A percentile compares a stretch with the other conserved stretches of the same genome.
Evolutionary conservation across 1,140 invertebrate genomes (phyloP).

Genomic region (Conopomorpha cramerella): DNA sequence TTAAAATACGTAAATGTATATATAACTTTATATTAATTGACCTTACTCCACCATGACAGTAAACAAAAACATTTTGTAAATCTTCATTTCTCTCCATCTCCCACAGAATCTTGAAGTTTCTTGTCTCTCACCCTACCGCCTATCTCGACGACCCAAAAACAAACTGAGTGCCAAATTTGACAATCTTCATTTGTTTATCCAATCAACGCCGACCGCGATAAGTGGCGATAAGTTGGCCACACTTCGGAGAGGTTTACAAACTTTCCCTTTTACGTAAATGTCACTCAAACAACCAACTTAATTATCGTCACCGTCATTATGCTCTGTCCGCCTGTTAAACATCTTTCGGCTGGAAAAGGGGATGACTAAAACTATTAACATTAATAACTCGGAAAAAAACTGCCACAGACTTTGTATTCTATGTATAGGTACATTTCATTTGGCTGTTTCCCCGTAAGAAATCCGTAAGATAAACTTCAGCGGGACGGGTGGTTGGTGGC

Average conservation of each 20-base stretch:
- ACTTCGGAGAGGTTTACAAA: conserved; percentile 1
- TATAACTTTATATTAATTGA: not conserved
- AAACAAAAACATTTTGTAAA: not conserved
- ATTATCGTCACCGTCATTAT: conserved; percentile 1
- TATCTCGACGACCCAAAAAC: not conserved
- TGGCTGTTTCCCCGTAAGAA: too few relatives aligned
- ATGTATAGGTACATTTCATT: too few relatives aligned
- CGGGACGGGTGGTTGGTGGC: too few relatives aligned
- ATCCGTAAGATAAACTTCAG: not conserved
- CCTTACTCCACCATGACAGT: too few relatives aligned
- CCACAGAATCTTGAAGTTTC: too few relatives aligned
- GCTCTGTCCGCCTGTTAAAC: too few relatives aligned
- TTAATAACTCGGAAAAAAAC: not conserved
- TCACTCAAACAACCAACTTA: conserved; percentile 5
- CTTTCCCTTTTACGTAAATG: conserved; percentile 5
- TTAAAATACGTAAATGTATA: too few relatives aligned
- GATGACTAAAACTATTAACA: not conserved
- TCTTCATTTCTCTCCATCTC: too few relatives aligned
- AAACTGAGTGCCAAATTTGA: not conserved
- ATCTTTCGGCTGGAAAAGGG: too few relatives aligned
- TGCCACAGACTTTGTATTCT: not conserved
- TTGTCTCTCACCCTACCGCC: too few relatives aligned
- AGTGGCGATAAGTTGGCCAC: conserved; percentile 11
- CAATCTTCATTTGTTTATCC: conserved; percentile 17
- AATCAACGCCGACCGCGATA: conserved; percentile 16